These are phyloP conservation scores for Chloroclystis v-ata DNA, from an alignment of 2,888 invertebrate species.

Conservation along the genomic window DNA sequence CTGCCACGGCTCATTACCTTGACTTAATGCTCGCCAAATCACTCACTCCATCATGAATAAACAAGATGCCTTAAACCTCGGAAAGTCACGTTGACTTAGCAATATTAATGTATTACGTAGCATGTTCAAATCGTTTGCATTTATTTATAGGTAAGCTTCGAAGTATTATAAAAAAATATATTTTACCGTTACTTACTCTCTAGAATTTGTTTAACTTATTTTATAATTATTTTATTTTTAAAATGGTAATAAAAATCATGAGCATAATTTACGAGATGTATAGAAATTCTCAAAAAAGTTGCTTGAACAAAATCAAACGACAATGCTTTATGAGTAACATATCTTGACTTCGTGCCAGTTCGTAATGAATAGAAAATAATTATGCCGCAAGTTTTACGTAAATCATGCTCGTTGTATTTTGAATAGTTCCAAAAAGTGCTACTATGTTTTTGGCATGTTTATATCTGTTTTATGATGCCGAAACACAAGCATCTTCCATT, in stretches of 20 bases:
- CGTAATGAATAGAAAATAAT: conserved; percentile 11
- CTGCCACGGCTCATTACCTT: conserved; percentile 64
- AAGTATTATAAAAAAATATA: no score
- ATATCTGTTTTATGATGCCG: background rate
- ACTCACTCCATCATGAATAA: conserved; percentile 61
- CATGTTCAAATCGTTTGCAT: background rate
- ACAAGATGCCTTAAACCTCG: conserved; percentile 45
- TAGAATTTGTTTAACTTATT: no score
- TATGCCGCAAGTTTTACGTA: conserved; percentile 4
- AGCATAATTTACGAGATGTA: no score
- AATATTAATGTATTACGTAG: background rate
- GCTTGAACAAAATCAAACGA: no score
- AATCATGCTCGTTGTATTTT: background rate
- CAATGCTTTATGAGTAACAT: conserved; percentile 27
- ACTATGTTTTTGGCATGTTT: background rate
- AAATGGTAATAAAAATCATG: no score
- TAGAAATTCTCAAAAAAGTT: no score
- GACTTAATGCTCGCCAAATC: conserved; percentile 61
- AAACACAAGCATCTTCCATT: background rate
- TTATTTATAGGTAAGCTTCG: no score
- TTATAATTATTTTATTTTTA: no score
- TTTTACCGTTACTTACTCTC: no score
- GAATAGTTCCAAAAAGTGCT: background rate
- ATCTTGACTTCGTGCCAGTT: conserved; percentile 21
- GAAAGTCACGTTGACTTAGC: conserved; percentile 21